phyloP scores from a whole-genome alignment of 2,797 vertebrate genomes.

The Rachycentron canadum region DNA sequence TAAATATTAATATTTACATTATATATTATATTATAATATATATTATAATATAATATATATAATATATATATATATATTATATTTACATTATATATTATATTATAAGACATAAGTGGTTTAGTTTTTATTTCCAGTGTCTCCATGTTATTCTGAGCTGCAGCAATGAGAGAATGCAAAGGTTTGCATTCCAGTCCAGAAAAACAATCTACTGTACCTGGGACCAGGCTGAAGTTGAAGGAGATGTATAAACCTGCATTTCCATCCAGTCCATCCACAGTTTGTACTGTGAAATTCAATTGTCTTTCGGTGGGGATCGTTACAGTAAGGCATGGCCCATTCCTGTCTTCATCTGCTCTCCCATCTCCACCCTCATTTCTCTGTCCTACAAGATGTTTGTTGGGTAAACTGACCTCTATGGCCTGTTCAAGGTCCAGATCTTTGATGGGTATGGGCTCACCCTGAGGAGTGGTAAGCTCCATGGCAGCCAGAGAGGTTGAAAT shows the following conservation, averaged over 20 bases:
- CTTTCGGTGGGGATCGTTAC: slow-evolving; percentile 62
- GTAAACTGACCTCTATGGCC: slow-evolving; percentile 83
- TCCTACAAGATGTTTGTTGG: slow-evolving; percentile 41
- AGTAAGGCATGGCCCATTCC: slow-evolving; percentile 53
- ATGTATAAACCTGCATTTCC: slow-evolving; percentile 82
- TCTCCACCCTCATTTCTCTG: background rate
- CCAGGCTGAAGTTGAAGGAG: slow-evolving; percentile 80
- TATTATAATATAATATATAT: no score
- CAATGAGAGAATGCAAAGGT: no score
- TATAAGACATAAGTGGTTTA: no score
- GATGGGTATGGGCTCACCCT: slow-evolving; percentile 79
- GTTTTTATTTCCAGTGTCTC: no score
- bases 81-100: no score
- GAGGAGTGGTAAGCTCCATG: slow-evolving; percentile 84
- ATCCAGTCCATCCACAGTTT: slow-evolving; percentile 59
- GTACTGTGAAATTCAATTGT: slow-evolving; percentile 79
- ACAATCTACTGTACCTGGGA: slow-evolving; percentile 73
- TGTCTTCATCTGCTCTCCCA: background rate
- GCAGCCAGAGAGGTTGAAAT: slow-evolving; percentile 84
- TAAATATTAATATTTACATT: no score
- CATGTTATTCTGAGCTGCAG: no score
- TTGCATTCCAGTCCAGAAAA: background rate
- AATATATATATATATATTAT: no score
- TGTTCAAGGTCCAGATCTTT: slow-evolving; percentile 75
- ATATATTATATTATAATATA: no score